These are phyloP conservation scores for Tyto alba DNA, from an alignment of 2,113 vertebrate species.

Conservation along the genomic window DNA sequence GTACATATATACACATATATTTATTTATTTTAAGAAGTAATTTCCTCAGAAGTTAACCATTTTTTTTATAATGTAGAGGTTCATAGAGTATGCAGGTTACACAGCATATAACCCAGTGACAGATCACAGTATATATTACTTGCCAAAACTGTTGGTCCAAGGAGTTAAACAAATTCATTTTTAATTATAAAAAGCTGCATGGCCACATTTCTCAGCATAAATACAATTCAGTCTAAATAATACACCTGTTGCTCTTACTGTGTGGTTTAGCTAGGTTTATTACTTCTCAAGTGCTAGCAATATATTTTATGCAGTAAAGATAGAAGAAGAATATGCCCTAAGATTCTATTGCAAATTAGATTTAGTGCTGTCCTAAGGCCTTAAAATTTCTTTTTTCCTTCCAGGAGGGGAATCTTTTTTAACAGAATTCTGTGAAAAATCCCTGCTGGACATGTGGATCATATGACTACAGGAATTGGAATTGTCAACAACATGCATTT, in stretches of 20 bases:
- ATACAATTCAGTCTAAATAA: background rate
- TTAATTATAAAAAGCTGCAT: background rate
- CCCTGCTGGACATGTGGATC: background rate
- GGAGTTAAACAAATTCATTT: background rate
- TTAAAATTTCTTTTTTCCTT: background rate
- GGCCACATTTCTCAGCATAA: background rate
- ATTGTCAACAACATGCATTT: conserved; percentile 4
- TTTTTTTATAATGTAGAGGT: background rate
- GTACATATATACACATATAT: fast-evolving
- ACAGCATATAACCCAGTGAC: background rate
- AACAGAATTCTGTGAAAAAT: background rate
- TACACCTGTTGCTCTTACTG: background rate
- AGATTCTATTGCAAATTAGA: background rate
- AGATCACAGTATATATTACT: background rate
- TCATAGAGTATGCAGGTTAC: background rate
- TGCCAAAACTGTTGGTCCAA: background rate
- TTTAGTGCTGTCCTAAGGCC: background rate
- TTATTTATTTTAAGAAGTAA: background rate
- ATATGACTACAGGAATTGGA: background rate
- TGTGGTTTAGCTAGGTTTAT: background rate
- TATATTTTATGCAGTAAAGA: background rate
- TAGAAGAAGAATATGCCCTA: background rate
- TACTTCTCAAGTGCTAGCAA: background rate
- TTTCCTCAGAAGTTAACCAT: background rate
- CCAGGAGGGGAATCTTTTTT: background rate